Base-by-base conservation (phyloP, 2,113 vertebrate genomes). In the Eira barbara region DNA sequence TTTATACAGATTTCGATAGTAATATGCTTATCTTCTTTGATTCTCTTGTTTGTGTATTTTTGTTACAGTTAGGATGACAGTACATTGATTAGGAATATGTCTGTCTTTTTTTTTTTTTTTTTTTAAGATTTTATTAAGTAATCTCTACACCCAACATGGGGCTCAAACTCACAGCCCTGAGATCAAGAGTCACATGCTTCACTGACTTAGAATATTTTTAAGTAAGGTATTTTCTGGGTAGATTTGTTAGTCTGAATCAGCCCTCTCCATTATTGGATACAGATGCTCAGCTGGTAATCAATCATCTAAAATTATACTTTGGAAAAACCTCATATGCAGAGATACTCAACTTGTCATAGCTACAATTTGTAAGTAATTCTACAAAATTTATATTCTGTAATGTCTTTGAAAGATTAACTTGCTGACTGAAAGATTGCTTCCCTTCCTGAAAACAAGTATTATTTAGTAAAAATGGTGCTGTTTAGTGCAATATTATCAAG, bases 341-440 rank as follows among this genome's bases (percentile, higher is more conserved):
- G 63, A 87, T 52, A 36, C 3, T 85, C 57, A 29, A 9, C 34
- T 91, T 67, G 47, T 78, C 91, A 74, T 7, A 79, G 42, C 52
- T 91, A 52, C 57, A 76, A 65, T 94, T 93, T 96, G 67, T 79
- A 93, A 92, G 29, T 84, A 73, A 83, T 73, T 95, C 74, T 80
- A n/a, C 12, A 86, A 93, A 97, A 78, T n/a, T 36, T 67, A 31
- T 71, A 15, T 94, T 69, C 67, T 97, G 6, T 23, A 76, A 63
- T 96, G 25, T 91, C 29, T 65, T 61, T 94, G 97, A 88, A 96
- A 95, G 63, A 69, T 63, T 78, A 94, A 91, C 47, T 94, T 57
- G 17, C 49, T 57, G 65, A 88, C 74, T 63, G 21, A 90, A 92
- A 96, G 55, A 85, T 67, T 34, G 86, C 42, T 76, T 91, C 31